These are phyloP conservation scores for Nerophis lumbriciformis DNA, from an alignment of 2,113 vertebrate genomes.

Conservation along the genomic window DNA sequence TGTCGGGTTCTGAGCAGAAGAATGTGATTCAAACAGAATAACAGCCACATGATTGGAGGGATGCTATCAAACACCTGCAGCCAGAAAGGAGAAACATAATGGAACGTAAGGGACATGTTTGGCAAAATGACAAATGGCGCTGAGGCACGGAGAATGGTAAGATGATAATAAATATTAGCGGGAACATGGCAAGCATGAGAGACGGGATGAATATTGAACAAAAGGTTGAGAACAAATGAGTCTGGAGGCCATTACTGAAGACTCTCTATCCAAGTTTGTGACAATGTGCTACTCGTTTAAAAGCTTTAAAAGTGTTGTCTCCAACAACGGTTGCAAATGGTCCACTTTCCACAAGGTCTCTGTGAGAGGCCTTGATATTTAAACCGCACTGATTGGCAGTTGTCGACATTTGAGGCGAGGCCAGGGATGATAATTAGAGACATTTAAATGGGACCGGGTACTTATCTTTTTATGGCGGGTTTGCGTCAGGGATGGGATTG, in stretches of 20 bases:
- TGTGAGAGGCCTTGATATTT: conserved; percentile 48
- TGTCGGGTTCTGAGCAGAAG: conserved; percentile 52
- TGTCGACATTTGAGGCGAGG: conserved; percentile 54
- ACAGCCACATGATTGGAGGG: conserved; percentile 50
- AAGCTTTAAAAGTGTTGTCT: conserved; percentile 8
- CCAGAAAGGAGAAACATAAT: conserved; percentile 18
- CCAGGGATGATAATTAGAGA: conserved; percentile 29
- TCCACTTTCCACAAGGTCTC: conserved; percentile 13
- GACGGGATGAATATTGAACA: conserved; percentile 18
- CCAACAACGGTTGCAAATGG: conserved; percentile 11
- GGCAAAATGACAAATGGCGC: conserved; percentile 41
- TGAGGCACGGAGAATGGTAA: conserved; percentile 29
- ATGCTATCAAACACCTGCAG: conserved; percentile 57
- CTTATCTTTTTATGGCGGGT: conserved; percentile 25
- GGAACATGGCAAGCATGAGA: background rate
- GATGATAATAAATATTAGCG: conserved; percentile 25
- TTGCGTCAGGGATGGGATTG: too few relatives aligned
- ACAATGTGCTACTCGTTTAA: conserved; percentile 18
- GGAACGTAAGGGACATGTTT: conserved; percentile 35
- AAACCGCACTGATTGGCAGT: conserved; percentile 38
- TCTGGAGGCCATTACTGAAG: conserved; percentile 31
- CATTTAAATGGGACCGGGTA: conserved; percentile 34
- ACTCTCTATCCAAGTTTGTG: conserved; percentile 15
- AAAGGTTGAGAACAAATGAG: conserved; percentile 18
- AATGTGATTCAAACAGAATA: conserved; percentile 64